phyloP scores from a whole-genome alignment of 2,113 vertebrate genomes.

The Puffinus mauretanicus region DNA sequence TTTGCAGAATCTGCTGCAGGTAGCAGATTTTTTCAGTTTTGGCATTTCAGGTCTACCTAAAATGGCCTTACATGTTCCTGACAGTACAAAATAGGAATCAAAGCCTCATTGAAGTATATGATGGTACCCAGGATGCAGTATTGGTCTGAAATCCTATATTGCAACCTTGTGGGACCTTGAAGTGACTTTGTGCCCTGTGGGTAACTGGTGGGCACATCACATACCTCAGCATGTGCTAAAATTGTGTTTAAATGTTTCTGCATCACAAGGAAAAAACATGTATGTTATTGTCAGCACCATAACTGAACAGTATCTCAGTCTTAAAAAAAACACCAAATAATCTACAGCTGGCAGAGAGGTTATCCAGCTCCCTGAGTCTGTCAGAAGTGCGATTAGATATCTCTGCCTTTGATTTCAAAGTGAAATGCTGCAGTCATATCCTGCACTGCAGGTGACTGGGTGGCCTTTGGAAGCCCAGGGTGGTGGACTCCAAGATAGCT shows the following conservation, averaged over 20 bases:
- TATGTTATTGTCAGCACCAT: neutral
- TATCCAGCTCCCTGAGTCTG: neutral
- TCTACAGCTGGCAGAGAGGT: neutral
- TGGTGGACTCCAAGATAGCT: neutral
- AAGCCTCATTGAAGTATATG: neutral
- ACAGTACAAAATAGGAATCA: neutral
- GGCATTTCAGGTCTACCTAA: neutral
- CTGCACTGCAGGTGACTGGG: neutral
- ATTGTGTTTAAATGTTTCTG: neutral
- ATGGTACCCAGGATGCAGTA: neutral
- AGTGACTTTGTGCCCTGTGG: neutral
- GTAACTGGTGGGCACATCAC: neutral
- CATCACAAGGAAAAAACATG: neutral
- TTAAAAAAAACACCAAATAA: neutral
- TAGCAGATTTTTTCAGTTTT: neutral
- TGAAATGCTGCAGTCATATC: neutral
- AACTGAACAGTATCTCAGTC: neutral
- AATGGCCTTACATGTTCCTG: neutral
- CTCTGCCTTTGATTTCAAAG: neutral
- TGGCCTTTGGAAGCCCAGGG: neutral
- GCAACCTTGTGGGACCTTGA: neutral
- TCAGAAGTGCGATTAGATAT: constrained; percentile 9
- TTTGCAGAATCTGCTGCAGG: neutral
- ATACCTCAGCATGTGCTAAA: rapidly evolving
- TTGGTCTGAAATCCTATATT: neutral